phyloP scores from a whole-genome alignment of 2,113 vertebrate species.

The Oreochromis tanganicae region DNA sequence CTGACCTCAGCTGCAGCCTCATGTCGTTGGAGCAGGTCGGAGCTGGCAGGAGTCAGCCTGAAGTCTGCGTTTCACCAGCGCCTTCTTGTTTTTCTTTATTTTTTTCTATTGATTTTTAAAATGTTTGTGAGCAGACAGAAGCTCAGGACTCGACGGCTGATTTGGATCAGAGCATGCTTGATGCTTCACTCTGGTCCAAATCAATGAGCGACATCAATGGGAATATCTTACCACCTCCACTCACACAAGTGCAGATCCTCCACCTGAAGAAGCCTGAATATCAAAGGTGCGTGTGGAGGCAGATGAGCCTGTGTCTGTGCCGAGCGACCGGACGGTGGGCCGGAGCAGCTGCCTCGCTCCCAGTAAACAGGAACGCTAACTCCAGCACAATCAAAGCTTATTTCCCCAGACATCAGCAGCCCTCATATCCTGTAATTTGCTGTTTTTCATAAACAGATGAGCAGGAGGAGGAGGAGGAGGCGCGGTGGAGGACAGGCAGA shows the following conservation, averaged over 20 bases:
- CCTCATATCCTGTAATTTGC: constrained; percentile 30
- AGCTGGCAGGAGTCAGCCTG: not conserved
- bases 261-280: not conserved
- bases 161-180: not conserved
- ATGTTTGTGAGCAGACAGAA: not conserved
- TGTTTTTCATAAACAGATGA: constrained; percentile 44
- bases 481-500: not conserved
- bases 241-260: not conserved
- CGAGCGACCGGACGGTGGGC: not conserved
- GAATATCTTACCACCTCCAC: not conserved
- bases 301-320: not conserved
- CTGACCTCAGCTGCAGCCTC: not conserved
- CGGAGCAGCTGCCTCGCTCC: not conserved
- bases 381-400: constrained; percentile 29
- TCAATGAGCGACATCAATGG: not conserved
- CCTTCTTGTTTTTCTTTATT: not conserved
- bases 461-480: not conserved
- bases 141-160: not conserved
- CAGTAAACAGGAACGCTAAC: not conserved
- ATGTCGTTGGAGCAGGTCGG: not conserved
- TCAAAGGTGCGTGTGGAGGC: not conserved
- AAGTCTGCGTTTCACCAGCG: not conserved
- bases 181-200: not conserved
- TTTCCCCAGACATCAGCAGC: constrained; percentile 26
- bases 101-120: not conserved